Evolutionary conservation across 2,888 invertebrate species (phyloP).

Genomic region (Tyria jacobaeae): DNA sequence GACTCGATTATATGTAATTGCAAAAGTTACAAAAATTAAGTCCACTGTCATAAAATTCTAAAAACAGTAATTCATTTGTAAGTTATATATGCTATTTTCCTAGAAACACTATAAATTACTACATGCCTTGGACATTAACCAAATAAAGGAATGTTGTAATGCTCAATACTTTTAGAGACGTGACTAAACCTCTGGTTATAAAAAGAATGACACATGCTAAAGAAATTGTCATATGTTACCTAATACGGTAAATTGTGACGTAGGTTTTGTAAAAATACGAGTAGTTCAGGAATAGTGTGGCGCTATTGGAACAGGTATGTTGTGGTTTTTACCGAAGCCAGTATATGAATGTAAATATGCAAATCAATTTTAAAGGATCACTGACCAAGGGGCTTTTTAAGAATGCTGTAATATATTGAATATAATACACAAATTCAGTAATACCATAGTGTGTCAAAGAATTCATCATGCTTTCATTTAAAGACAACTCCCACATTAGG

Average conservation of each 20-base stretch:
- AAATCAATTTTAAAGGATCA: background rate
- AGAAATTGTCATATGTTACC: background rate
- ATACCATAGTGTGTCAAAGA: too few relatives aligned
- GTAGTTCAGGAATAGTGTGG: background rate
- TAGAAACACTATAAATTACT: constrained; percentile 3
- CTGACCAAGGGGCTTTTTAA: background rate
- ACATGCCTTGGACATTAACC: background rate
- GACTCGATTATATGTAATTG: too few relatives aligned
- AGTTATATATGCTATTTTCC: background rate
- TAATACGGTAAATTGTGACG: constrained; percentile 3
- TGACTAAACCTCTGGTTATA: background rate
- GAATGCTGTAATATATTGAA: background rate
- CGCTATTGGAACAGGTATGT: constrained; percentile 1
- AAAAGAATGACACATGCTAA: constrained; percentile 13
- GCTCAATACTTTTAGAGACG: background rate
- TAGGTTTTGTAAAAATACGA: background rate
- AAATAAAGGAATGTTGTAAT: constrained; percentile 6
- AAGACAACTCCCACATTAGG: too few relatives aligned
- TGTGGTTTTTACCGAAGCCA: background rate
- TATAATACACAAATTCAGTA: too few relatives aligned
- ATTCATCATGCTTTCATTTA: too few relatives aligned
- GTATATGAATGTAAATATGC: background rate
- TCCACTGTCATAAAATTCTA: too few relatives aligned
- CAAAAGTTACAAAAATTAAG: too few relatives aligned
- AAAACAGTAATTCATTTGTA: background rate